Base-by-base conservation (phyloP, 2,797 vertebrate species). In the Arctocebus calabarensis region DNA sequence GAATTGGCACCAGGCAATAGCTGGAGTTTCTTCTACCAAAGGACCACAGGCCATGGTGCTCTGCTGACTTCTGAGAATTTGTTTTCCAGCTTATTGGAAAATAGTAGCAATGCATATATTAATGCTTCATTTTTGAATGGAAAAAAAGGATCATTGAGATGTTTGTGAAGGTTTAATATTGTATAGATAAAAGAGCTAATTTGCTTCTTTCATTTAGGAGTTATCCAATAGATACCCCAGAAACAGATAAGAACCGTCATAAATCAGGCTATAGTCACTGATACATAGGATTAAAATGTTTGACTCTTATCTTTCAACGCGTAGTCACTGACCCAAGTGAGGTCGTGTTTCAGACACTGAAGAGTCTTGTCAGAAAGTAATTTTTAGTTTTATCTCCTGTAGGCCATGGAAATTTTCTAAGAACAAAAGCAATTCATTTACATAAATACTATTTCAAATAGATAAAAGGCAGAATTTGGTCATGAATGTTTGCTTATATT, bases 341-440 rank as follows among this genome's bases (percentile, higher is more conserved):
- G 37, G 45, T 86, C 25, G 74, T 1, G 2, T 88, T 90, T 83
- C 12, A 94, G 23, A 1, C 43, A 59, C 81, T 91, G 25, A 48
- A 78, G 45, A 55, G 14, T 82, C 66, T 88, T 88, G 45, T 74
- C 66, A 55, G 32, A 88, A 82, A 91, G 45, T n/a, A 85, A 82
- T 27, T 86, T 91, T 93, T 88, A 91, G 68, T 79, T 94, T 92
- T 62, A 62, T 87, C 17, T 94, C 59, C 37, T 78, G 2, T 55
- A 77, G 14, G 20, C 22, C 68, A 83, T 10, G 73, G 43, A 40
- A 29, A 74, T 59, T 91, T 94, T 93, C 59, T 90, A 32, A 84
- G 66, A 92, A 78, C 37, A 57, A 89, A 87, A 81, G 23, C 25
- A 86, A 89, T 74, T 86, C 9, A 43, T 29, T 71, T 84, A 64